Percentiles rank a stretch among this genome's conserved stretches.
Evolutionary conservation across 1,140 invertebrate species (phyloP).

Genomic region (Nasonia longicornis): DNA sequence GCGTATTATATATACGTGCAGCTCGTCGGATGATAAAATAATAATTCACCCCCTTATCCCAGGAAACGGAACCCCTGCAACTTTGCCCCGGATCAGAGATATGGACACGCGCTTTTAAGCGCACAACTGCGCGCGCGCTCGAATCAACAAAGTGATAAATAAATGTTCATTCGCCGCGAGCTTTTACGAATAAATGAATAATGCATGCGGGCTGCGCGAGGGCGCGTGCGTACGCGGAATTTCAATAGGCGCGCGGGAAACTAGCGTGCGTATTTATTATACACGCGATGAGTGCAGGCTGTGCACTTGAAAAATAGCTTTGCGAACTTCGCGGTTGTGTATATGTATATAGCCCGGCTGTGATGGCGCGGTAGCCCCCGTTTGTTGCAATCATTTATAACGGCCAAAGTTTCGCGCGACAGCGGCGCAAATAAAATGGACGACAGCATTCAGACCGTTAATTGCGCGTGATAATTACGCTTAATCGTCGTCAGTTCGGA

Average conservation of each 20-base stretch:
- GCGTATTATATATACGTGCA: no score
- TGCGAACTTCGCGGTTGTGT: conserved; percentile 8
- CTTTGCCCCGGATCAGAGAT: no score
- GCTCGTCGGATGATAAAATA: no score
- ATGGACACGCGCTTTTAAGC: no score
- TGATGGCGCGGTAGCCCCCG: background rate
- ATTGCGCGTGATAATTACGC: conserved; percentile 43
- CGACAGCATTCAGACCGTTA: conserved; percentile 30
- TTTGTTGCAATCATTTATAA: conserved; percentile 46
- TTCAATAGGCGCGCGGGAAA: conserved; percentile 1
- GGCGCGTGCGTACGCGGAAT: background rate
- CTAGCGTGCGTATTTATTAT: background rate
- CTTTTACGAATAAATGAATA: conserved; percentile 9
- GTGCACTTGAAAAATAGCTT: conserved; percentile 42
- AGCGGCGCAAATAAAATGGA: conserved; percentile 29
- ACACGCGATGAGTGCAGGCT: background rate
- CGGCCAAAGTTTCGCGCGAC: conserved; percentile 43
- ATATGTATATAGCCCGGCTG: background rate
- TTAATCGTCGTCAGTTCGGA: conserved; percentile 40
- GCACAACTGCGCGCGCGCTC: background rate
- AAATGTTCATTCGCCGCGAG: background rate
- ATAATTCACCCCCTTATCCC: no score
- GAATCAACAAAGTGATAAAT: background rate
- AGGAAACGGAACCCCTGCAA: no score
- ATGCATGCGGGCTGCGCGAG: background rate